Conservation (phyloP, 2,113 vertebrate species). For the Syngnathus floridae region DNA sequence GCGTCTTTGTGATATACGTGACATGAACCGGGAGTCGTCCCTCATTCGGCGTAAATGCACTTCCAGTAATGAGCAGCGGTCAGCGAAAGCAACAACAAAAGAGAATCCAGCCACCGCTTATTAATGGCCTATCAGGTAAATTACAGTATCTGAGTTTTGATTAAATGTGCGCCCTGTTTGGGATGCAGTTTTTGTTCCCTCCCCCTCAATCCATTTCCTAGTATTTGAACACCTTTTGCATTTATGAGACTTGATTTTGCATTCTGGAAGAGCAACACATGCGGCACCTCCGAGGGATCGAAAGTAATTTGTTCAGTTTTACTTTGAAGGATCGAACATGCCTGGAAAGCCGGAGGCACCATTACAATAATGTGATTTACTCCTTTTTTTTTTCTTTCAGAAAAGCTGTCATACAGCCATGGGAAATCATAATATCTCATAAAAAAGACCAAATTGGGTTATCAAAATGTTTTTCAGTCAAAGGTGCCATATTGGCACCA, state of each 20-base stretch:
- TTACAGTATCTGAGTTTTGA: not conserved
- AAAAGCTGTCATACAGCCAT: conserved; percentile 3
- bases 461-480: conserved; percentile 8
- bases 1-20: conserved; percentile 11
- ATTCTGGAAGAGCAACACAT: conserved; percentile 27
- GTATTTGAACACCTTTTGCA: conserved; percentile 12
- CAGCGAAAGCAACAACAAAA: not conserved
- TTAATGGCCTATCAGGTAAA: no score
- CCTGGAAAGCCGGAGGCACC: conserved; percentile 24
- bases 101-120: no score
- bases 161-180: not conserved
- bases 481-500: conserved; percentile 16
- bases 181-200: not conserved
- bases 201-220: not conserved
- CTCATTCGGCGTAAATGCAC: conserved; percentile 17
- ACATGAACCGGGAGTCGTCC: conserved; percentile 10
- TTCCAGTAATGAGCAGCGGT: conserved; percentile 25
- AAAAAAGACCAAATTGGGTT: conserved; percentile 5
- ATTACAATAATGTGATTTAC: conserved; percentile 47
- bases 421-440: conserved; percentile 5
- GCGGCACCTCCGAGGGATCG: conserved; percentile 29
- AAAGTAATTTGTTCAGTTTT: conserved; percentile 56
- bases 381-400: conserved; percentile 31
- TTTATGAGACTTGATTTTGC: conserved; percentile 19
- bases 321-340: conserved; percentile 21